These are phyloP conservation scores for Varanus salvator DNA, from an alignment of 2,113 vertebrate species.

Conservation along the genomic window DNA sequence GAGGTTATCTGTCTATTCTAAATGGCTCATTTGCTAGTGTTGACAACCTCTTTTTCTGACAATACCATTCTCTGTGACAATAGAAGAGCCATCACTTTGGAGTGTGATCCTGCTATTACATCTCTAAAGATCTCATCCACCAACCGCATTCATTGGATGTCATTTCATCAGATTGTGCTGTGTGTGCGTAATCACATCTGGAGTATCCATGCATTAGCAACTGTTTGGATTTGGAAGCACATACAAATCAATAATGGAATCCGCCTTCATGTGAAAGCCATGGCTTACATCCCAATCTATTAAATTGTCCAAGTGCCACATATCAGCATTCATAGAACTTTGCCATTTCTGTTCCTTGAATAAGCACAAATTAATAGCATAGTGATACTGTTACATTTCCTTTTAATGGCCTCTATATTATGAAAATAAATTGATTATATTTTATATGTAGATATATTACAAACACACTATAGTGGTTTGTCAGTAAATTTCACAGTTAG, in stretches of 20 bases:
- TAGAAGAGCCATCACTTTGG: not conserved
- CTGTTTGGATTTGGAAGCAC: not conserved
- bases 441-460: not conserved
- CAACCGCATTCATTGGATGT: not conserved
- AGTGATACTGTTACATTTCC: not conserved
- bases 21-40: not conserved
- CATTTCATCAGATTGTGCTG: not conserved
- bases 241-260: not conserved
- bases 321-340: not conserved
- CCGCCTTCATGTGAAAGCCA: not conserved
- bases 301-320: not conserved
- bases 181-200: not conserved
- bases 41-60: not conserved
- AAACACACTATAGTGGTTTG: not conserved
- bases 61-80: not conserved
- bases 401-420: not conserved
- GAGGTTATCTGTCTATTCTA: not conserved
- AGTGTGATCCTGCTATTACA: not conserved
- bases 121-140: not conserved
- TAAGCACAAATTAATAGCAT: not conserved
- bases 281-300: not conserved
- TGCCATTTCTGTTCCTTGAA: not conserved
- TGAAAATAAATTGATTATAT: not conserved
- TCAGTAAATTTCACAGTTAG: not conserved
- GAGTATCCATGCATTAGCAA: not conserved